Evolutionary conservation across 1,140 invertebrate genomes (phyloP), one percentile per base, ranked within the genome.

Genomic region (Aphidius ervi): DNA sequence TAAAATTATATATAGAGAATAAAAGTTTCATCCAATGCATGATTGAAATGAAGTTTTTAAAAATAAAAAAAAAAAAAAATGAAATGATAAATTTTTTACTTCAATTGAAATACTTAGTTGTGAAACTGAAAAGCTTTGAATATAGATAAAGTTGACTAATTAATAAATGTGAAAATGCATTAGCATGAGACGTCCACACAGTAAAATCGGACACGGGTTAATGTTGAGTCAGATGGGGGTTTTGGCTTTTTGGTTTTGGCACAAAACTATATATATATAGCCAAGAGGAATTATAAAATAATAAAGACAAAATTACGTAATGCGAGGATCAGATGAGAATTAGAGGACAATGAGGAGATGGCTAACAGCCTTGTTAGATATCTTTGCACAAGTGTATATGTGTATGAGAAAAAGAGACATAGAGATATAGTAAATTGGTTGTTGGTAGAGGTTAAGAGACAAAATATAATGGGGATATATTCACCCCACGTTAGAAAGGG

Each of bases 241-340:
- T 43, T 42, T 10, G 31, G 37, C 37, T 39, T 8, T 9, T 37
- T 3, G 9, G 50, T 53, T 37, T 57, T 39, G 37, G 47, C 55
- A 10, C 40, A 57, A n/a, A 53, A 9, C 7, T 49, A 9, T 23
- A 49, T 49, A 9, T 23, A 49, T n/a, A 54, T 31, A 31, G 1
- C 23, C 47, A 42, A 42, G 55, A 46, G 61, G 64, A 73, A 73
- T 73, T 73, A 72, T 68, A 71, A 77, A 73, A 74, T 70, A 74
- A 75, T 74, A 73, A 73, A 74, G 72, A 71, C 68, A 69, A 70
- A 73, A 77, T 76, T 70, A 69, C 70, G 68, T 74, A 72, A 72
- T 70, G 68, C 65, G 68, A 74, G 67, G 68, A 68, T 68, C 65
- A 66, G 66, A 68, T 67, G 70, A 70, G 69, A 71, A 70, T 70